Evolutionary conservation across 2,797 vertebrate genomes (phyloP), one percentile per base, ranked within the genome.

Genomic region (Aldrovandia affinis): DNA sequence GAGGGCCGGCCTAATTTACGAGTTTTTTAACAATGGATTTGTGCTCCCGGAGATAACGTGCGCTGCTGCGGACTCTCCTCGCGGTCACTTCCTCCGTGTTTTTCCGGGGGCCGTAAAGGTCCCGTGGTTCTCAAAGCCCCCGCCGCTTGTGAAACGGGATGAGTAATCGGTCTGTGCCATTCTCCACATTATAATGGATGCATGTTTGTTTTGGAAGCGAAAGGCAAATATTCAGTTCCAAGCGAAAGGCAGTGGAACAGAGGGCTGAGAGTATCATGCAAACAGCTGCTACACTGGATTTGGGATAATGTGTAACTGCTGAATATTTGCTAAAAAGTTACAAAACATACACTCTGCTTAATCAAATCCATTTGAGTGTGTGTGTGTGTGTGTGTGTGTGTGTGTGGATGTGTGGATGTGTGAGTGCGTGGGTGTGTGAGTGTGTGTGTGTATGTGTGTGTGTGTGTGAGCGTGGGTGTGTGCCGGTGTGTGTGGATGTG

Each of bases 41-140:
- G n/a, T 57, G 30, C n/a, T 39, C 50, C 50, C 33, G 3, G 39
- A 55, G 55, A 22, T 68, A 68, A 82, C 28, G n/a, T 7, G 57
- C 18, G 20, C 15, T 65, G 61, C 12, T 50, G n/a, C n/a, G n/a
- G 65, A 28, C 78, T 86, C 54, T 82, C 81, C 30, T 36, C 39
- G 15, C 50, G 68, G 47, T 65, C 78, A 82, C 75, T 75, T 65
- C 75, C 70, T 84, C 42, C 50, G 30, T 28, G 80, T 61, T 63
- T n/a, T 59, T 68, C 22, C 18, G 15, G 73, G 81, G 84, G 75
- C 83, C 83, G 65, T 33, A 65, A n/a, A 70, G 87, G 87, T 89
- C 85, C 55, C 47, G 44, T 30, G 57, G 83, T 89, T 87, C 86
- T 86, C 84, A 86, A 83, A 83, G 39, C 85, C 81, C 86, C 47